Evolutionary conservation across 64 coral and sea anemone species (phyloP), one percentile per base, ranked within the genome.

Genomic region (Montipora efflorescens): DNA sequence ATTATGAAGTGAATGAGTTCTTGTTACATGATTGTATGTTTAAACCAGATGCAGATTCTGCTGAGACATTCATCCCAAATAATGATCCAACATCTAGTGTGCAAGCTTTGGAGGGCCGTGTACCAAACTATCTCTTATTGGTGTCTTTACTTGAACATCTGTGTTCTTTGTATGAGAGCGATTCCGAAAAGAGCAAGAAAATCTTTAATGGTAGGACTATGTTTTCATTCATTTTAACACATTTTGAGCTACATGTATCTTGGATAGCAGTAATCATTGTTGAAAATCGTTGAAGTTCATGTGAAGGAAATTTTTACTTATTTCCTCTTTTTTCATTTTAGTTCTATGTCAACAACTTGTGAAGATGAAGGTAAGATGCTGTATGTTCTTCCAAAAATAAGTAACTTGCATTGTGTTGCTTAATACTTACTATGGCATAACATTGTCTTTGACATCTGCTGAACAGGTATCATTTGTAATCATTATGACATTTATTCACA

Each of bases 291-390:
- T 36, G 36, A 36, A 36, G 36, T 36, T 36, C 1, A 36, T 36
- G 36, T 36, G 36, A 36, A 36, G 36, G 36, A 36, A 36, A 36
- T 36, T 36, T 36, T 36, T 36, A 2, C 0, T 36, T 2, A 36
- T 36, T 36, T 55, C 6, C 14, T 70, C 3, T 92, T 69, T 81
- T 78, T 49, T 94, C 36, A 36, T 36, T 96, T 14, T 57, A 99
- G 97, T 96, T 72, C 50, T 99, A 4, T 99, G 97, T 87, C 90
- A 99, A 74, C 97, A 99, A 89, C 92, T 99, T 59, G 91, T 93
- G 48, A 94, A 64, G 59, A 96, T 99, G 94, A 96, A 99, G 89
- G 97, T 99, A 82, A 89, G 80, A 47, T 87, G 11, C 6, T 57
- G 36, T 57, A 8, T 57, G 53, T 57, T 11, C 53, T 57, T 57